These are phyloP conservation scores for Ptychodera flava DNA, from an alignment of 35 echinoderm and acorn worm genomes.

Conservation along the genomic window DNA sequence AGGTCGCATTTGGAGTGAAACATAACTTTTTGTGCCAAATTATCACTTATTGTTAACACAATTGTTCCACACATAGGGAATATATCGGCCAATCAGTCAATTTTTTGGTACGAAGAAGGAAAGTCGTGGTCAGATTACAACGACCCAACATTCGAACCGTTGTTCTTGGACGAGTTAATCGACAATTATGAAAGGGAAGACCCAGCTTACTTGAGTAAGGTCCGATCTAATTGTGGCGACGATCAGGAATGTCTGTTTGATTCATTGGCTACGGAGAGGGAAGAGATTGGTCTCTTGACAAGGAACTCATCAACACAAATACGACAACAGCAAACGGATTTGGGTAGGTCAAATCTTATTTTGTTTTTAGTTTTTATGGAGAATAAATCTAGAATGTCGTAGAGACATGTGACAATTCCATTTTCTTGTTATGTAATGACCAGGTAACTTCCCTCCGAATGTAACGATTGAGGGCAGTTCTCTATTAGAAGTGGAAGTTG, in stretches of 20 bases:
- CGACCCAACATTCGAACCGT: conserved; percentile 18
- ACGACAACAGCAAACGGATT: not conserved
- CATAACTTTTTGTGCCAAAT: too few relatives aligned
- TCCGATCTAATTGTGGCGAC: not conserved
- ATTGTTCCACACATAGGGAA: too few relatives aligned
- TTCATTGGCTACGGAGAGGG: not conserved
- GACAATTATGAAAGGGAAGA: not conserved
- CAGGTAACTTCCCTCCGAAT: not conserved
- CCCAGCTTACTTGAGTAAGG: not conserved
- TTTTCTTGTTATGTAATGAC: too few relatives aligned
- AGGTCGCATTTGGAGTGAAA: too few relatives aligned
- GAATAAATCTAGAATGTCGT: too few relatives aligned
- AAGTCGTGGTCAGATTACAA: conserved; percentile 31
- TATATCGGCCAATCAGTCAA: conserved; percentile 2
- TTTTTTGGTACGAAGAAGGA: conserved; percentile 18
- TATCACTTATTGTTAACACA: too few relatives aligned
- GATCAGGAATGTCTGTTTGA: not conserved
- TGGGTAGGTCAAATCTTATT: too few relatives aligned
- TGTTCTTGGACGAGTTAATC: conserved; percentile 46
- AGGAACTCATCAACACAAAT: not conserved
- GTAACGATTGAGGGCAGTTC: not conserved
- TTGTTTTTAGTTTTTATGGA: too few relatives aligned
- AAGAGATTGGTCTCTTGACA: conserved; percentile 5
- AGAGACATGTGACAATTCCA: too few relatives aligned
- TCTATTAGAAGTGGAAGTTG: not conserved